Base-by-base conservation (phyloP, 2,888 invertebrate genomes). In the Nomada ferruginata region DNA sequence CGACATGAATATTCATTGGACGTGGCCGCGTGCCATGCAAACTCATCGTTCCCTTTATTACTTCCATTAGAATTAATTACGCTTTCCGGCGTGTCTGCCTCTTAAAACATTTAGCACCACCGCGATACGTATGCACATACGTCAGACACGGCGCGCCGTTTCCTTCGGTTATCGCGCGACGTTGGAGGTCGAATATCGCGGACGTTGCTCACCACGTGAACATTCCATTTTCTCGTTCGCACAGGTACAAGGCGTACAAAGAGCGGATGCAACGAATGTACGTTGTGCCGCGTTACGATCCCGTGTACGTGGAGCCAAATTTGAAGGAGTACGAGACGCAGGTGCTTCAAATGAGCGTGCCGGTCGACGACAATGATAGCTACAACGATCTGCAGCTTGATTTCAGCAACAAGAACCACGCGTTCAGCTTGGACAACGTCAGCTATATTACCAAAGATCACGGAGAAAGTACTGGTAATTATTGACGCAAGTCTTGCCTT, bases 251-350 rank as follows among this genome's bases (percentile, higher is more conserved):
- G 93, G 96, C 97, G 69, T 98, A 97, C 93, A 98, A 98, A 90
- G 97, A 97, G 90, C 96, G 97, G 90, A 96, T 97, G 93, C 95
- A 96, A 69, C 95, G 97, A 23, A 96, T 97, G 93, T 97, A 97
- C 87, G 95, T 96, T 0, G 95, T 96, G 7, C 96, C 97, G 0
- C 95, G 96, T 42, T 97, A 97, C 91, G 97, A 97, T 92, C 92
- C 93, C 20, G 95, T 95, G 50, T 94, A 96, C 95, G 94, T 96
- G 13, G 96, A 96, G 89, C 97, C 97, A 42, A 97, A 97, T 91
- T 95, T 98, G 61, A 98, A 98, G 89, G 97, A 98, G 94, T 99
- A 98, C 93, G 98, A 99, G 94, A 98, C 98, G 0, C 98, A 98
- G 95, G 97, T 98, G 59, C 94, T 98, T 2, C 98, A 98, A 86